A percentile compares a stretch with the other conserved stretches of the same genome.
phyloP scores from a whole-genome alignment of 2,888 invertebrate species.

The Encarsia formosa region DNA sequence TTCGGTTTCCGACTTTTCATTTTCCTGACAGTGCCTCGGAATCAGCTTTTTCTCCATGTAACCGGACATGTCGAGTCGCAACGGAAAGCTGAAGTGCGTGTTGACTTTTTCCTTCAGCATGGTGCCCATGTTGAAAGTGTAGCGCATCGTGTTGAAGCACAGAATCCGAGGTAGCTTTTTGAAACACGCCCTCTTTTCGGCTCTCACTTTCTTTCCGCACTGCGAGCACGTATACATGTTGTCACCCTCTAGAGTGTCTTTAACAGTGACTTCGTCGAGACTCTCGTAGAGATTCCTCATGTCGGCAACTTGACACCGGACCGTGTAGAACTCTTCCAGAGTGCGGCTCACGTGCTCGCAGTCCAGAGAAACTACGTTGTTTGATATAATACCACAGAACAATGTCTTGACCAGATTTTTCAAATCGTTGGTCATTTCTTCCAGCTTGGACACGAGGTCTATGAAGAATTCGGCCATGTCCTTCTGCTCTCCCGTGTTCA shows the following conservation, averaged over 20 bases:
- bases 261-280: slow-evolving; percentile 93
- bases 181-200: slow-evolving; percentile 93
- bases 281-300: slow-evolving; percentile 95
- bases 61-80: slow-evolving; percentile 88
- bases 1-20: slow-evolving; percentile 30
- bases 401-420: slow-evolving; percentile 85
- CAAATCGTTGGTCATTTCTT: slow-evolving; percentile 90
- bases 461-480: slow-evolving; percentile 99
- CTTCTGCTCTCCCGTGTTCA: slow-evolving; percentile 95
- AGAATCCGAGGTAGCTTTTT: slow-evolving; percentile 89
- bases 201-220: slow-evolving; percentile 90
- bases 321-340: slow-evolving; percentile 93
- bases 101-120: slow-evolving; percentile 97
- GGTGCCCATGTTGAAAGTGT: slow-evolving; percentile 95
- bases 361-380: slow-evolving; percentile 93
- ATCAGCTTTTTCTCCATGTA: slow-evolving; percentile 91
- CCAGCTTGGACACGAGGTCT: slow-evolving; percentile 90
- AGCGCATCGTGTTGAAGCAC: slow-evolving; percentile 96
- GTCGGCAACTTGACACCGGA: slow-evolving; percentile 93
- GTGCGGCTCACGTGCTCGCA: slow-evolving; percentile 93
- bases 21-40: slow-evolving; percentile 59
- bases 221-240: slow-evolving; percentile 97
- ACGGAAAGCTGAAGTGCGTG: slow-evolving; percentile 93
- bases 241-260: slow-evolving; percentile 93
- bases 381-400: slow-evolving; percentile 91